Evolutionary conservation across 1,140 invertebrate species (phyloP), one percentile per base, ranked within the genome.

Genomic region (Tribolium castaneum): DNA sequence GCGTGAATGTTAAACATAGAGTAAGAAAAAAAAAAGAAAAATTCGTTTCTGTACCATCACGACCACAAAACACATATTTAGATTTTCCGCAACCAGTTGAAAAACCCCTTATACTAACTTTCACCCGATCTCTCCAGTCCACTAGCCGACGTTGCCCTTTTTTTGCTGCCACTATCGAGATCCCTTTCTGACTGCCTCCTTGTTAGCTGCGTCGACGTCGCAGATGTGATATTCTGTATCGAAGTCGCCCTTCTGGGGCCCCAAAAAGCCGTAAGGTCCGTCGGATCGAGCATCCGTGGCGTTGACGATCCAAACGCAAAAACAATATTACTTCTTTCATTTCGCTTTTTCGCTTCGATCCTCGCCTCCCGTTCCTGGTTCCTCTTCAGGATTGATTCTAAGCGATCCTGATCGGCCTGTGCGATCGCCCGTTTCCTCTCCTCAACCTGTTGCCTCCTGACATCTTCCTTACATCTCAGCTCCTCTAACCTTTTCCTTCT

Each of bases 251-350:
- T 90, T 86, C 94, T 90, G 82, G 93, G 92, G 70, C 93, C 93
- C 94, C 94, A 95, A 88, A 94, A 95, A 76, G 92, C 91, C 56
- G 92, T 91, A 75, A 93, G 92, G 86, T 95, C 94, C 45, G 92
- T 91, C 22, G 94, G 94, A 84, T 96, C 95, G 81, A 96, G 87
- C 89, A 96, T 93, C 75, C 95, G 89, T 70, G 95, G 95, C 56
- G 95, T 96, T 73, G 95, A 96, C 83, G 95, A 96, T 49, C 95
- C 95, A 88, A 97, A 97, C 35, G 95, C 95, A 88, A 96, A 97
- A 14, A 92, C 91, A 79, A 91, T 89, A 45, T 89, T 91, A 87
- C 90, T 91, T 79, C 91, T 88, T 84, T 94, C 92, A 85, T 92
- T 92, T 83, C 90, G 90, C 82, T 89, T 90, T 85, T 92, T 93